A percentile compares a stretch with the other conserved stretches of the same genome.
These are phyloP conservation scores for Sycon ciliatum DNA, from an alignment of 37 sponge, comb jelly and placozoan species.

Conservation along the genomic window DNA sequence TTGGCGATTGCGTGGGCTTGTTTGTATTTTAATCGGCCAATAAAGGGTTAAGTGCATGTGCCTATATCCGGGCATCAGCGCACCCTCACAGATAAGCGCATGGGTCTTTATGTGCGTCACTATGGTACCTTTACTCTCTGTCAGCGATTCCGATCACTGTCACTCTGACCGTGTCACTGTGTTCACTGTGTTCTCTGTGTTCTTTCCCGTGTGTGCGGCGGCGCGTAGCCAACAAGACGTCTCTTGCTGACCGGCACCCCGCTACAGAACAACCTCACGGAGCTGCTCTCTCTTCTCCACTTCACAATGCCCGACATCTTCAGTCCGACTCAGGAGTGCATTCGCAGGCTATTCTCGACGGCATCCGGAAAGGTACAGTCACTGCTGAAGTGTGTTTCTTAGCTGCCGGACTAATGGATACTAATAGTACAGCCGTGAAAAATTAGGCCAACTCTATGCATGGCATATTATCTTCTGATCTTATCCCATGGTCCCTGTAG, in stretches of 20 bases:
- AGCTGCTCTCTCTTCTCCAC: conserved; percentile 50
- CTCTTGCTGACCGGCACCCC: conserved; percentile 51
- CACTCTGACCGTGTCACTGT: background rate
- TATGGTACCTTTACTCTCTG: too few species aligned
- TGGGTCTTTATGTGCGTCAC: too few species aligned
- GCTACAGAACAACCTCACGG: conserved; percentile 52
- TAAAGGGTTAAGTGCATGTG: too few species aligned
- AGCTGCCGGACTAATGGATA: background rate
- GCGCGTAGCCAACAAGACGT: conserved; percentile 29
- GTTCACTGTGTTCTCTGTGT: background rate
- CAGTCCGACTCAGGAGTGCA: background rate
- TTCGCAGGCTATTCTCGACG: conserved; percentile 42
- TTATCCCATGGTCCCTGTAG: too few species aligned
- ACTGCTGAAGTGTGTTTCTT: background rate
- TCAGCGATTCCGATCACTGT: too few species aligned
- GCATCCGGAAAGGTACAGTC: background rate
- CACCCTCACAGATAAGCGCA: too few species aligned
- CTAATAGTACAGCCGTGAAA: background rate
- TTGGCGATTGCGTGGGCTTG: too few species aligned
- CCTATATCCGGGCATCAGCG: too few species aligned
- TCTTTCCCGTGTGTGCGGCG: background rate
- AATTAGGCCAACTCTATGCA: too few species aligned
- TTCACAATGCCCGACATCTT: conserved; percentile 49
- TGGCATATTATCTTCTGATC: too few species aligned
- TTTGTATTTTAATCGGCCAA: too few species aligned